These are phyloP conservation scores for Cryptophagus acutangulus DNA, from an alignment of 2,888 invertebrate species.

Conservation along the genomic window DNA sequence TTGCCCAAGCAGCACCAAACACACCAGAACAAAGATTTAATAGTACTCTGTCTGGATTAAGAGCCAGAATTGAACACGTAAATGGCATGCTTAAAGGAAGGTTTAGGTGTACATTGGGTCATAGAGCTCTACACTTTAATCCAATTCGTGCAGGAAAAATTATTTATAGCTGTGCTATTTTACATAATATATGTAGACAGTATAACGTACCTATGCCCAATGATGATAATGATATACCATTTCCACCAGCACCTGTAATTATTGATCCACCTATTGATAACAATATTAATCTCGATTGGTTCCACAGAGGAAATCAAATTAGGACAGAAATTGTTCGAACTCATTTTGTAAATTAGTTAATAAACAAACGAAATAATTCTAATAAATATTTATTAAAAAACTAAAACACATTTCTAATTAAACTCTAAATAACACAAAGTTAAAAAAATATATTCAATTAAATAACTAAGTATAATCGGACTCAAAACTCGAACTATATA, in stretches of 20 bases:
- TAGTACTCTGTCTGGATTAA: neutral
- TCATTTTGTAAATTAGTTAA: neutral
- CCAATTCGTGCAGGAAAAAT: conserved; percentile 11
- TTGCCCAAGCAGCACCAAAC: conserved; percentile 1
- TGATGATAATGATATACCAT: conserved; percentile 1
- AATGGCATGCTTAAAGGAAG: conserved; percentile 7
- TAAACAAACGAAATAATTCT: no score
- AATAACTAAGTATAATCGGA: no score
- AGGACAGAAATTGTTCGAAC: neutral
- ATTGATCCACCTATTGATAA: neutral
- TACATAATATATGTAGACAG: conserved; percentile 10
- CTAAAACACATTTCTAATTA: conserved; percentile 1
- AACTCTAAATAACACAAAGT: no score
- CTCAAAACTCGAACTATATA: no score
- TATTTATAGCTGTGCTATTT: conserved; percentile 14
- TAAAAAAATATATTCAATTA: no score
- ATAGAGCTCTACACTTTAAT: conserved; percentile 13
- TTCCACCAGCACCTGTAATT: no score
- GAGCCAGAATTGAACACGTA: conserved; percentile 7
- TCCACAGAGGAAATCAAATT: neutral
- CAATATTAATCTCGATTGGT: no score
- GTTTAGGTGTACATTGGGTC: conserved; percentile 11
- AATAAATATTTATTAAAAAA: neutral
- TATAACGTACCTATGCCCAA: neutral
- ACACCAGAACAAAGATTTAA: conserved; percentile 7